Evolutionary conservation across 2,888 invertebrate species (phyloP), one percentile per base, ranked within the genome.

Genomic region (Clanis bilineata): DNA sequence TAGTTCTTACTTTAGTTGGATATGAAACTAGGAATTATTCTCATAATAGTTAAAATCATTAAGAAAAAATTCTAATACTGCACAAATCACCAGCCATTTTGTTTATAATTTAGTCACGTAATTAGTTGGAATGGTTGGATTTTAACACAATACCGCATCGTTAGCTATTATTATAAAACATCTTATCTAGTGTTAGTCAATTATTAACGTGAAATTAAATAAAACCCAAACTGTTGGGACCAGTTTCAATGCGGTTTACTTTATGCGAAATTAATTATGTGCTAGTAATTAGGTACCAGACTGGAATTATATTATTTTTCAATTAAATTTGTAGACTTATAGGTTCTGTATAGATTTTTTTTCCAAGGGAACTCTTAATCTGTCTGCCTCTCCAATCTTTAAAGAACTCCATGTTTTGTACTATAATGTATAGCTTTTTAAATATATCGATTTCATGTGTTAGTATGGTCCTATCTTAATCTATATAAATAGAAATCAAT

Each of bases 201-300:
- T 41, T 41, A 3, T 41, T 41, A 41, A 41, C 4, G 18, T 41
- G 41, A 18, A 43, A 43, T 72, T 72, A 71, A 71, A 62, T 68
- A 64, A 63, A 69, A 74, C 61, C 62, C 66, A 51, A 51, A 39
- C 25, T 51, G 74, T 71, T 72, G 63, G 58, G 7, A 47, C 15
- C 28, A 55, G 78, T 79, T 76, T 63, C 12, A 44, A 45, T 75
- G 79, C 62, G 78, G 77, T 79, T 71, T 60, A 56, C 51, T 59
- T 72, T 72, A 68, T 65, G 68, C 62, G 68, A 71, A 72, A 58
- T 69, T 67, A 72, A 71, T 71, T 67, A 67, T 64, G 9, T 25
- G 10, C 38, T 36, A 21, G 18, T 44, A 9, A 44, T 32, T 57
- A 57, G 10, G 38, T 39, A 18, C 39, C 21, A 1, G 6, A 39